Base-by-base conservation (phyloP, 37 sponge, comb jelly and placozoan genomes). In the Dysidea cf. avara region DNA sequence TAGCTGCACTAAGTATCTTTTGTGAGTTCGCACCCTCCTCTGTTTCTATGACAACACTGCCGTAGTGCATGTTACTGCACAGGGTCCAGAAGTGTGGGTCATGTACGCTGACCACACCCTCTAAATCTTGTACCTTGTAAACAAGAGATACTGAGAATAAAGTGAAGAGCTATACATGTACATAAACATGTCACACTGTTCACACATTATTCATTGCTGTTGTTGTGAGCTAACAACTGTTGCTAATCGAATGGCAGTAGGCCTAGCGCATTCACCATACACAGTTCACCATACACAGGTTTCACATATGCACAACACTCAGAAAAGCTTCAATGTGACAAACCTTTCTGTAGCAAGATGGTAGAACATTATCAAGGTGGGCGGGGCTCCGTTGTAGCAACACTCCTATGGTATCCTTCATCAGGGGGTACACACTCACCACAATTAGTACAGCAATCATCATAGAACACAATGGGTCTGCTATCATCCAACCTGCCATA, bases 391-490 rank as follows among this genome's bases (percentile, higher is more conserved):
- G 35, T 69, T 90, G 92, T 91, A 93, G 80, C 2, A 93, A 86
- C 11, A 85, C 68, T 4, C 83, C 75, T n/a, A 85, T 55, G 0
- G 94, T 89, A 18, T 84, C 81, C 66, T 46, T 81, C 76, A 93
- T 75, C 75, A 93, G 66, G 0, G 94, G 94, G 31, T 73, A 79
- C 36, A 93, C 86, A 82, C 94, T 89, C 18, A 86, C 0, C 35
- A 74, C 80, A 46, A 93, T 93, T n/a, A 93, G 87, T 1, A 64
- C 80, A 22, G 94, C 80, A 18, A 93, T 93, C 43, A 86, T 72
- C 86, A 93, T 93, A 62, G 94, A 93, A 38, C 94, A 93, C 2
- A 93, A 46, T 0, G 94, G 94, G 30, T 93, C 94, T 0, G 94
- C 87, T 63, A 90, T 7, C 94, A 93, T 93, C 87, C 91, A 93